These are phyloP conservation scores for Chymomyza costata DNA, from an alignment of 1,140 invertebrate species.

Conservation along the genomic window DNA sequence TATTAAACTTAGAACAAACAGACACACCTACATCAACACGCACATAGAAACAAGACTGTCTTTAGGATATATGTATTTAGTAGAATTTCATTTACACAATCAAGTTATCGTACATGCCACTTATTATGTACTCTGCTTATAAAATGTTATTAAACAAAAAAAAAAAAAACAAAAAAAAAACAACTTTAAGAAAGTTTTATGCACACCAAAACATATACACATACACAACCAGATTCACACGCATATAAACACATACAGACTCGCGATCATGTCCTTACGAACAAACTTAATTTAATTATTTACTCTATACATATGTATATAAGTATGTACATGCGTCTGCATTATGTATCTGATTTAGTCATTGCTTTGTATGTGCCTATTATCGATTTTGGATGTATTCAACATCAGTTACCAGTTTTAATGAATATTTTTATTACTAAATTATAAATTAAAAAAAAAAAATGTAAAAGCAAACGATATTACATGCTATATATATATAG, in stretches of 20 bases:
- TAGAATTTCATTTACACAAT: slow-evolving; percentile 60
- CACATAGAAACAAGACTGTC: slow-evolving; percentile 68
- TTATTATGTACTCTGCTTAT: slow-evolving; percentile 53
- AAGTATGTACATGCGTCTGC: slow-evolving; percentile 21
- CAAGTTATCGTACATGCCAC: too few relatives aligned
- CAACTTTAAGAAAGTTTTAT: slow-evolving; percentile 19
- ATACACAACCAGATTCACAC: slow-evolving; percentile 13
- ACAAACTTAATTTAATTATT: slow-evolving; percentile 3
- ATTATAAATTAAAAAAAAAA: slow-evolving; percentile 10
- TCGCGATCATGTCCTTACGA: slow-evolving; percentile 6
- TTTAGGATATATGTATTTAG: slow-evolving; percentile 67
- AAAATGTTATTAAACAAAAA: slow-evolving; percentile 55
- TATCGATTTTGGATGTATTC: slow-evolving; percentile 61
- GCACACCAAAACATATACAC: slow-evolving; percentile 22
- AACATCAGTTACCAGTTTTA: slow-evolving; percentile 50
- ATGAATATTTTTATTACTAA: slow-evolving; percentile 44
- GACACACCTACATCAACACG: slow-evolving; percentile 38
- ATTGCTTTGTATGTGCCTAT: slow-evolving; percentile 69
- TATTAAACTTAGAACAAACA: too few relatives aligned
- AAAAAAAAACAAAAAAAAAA: slow-evolving; percentile 19
- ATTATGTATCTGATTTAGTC: slow-evolving; percentile 61
- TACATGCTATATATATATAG: slow-evolving; percentile 31
- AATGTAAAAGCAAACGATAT: slow-evolving; percentile 33
- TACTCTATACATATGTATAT: slow-evolving; percentile 19
- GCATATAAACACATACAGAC: slow-evolving; percentile 6